Percentiles rank a stretch among this genome's conserved stretches.
Evolutionary conservation across 2,888 invertebrate species (phyloP).

Genomic region (Lymantria dispar): DNA sequence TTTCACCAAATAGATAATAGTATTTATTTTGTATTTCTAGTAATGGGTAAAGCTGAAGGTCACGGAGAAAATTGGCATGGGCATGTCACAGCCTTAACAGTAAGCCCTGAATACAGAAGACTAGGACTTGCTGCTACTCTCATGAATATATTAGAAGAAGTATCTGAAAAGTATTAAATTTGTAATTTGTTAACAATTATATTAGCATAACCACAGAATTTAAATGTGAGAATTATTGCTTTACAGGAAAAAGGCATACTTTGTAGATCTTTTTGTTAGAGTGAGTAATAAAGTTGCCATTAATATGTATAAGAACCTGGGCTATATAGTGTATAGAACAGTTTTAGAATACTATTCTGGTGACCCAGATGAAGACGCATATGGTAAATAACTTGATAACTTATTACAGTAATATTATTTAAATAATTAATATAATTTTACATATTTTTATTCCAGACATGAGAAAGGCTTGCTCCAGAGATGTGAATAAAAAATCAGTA

Average conservation of each 20-base stretch:
- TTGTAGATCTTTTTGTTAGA: constrained; percentile 98
- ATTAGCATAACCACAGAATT: not conserved
- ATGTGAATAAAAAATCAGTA: constrained; percentile 94
- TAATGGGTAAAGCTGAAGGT: constrained; percentile 99
- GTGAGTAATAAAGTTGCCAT: constrained; percentile 98
- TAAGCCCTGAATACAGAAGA: constrained; percentile 96
- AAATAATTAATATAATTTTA: not conserved
- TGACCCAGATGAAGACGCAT: constrained; percentile 99
- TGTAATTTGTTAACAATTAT: constrained; percentile 7
- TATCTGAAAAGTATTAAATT: constrained; percentile 92
- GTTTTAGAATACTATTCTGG: constrained; percentile 99
- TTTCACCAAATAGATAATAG: not conserved
- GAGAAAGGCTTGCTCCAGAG: constrained; percentile 98
- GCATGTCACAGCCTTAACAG: constrained; percentile 98
- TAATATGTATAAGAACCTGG: constrained; percentile 97
- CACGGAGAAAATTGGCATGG: constrained; percentile 98
- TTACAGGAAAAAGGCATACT: constrained; percentile 96
- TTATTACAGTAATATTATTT: not conserved
- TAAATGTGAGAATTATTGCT: constrained; percentile 10
- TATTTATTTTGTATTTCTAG: constrained; percentile 72
- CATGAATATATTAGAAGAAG: constrained; percentile 97
- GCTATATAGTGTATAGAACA: constrained; percentile 97
- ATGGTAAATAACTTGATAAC: constrained; percentile 83
- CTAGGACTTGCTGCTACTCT: constrained; percentile 95
- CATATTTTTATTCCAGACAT: constrained; percentile 88